Evolutionary conservation across 2,113 vertebrate species (phyloP), one percentile per base, ranked within the genome.

Genomic region (Dryoscopus gambensis): DNA sequence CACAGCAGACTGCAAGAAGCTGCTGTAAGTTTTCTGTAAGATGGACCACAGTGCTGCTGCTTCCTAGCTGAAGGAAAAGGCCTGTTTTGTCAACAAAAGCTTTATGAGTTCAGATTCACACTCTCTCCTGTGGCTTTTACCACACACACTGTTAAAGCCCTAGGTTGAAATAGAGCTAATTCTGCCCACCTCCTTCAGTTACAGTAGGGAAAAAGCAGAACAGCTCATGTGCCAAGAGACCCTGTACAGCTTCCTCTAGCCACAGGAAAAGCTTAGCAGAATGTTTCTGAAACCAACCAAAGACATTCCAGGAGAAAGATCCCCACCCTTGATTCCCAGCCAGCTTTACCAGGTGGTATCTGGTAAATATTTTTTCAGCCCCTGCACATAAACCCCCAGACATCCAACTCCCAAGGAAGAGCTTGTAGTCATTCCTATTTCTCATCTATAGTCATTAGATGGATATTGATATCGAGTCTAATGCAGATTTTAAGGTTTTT

Each of bases 131-230:
- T 37, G 73, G 80, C 59, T 92, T 96, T 92, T 74, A 84, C 76
- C 86, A 93, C 68, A 88, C 55, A 67, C 33, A 15, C 23, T 31
- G 11, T 44, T 90, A 50, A 84, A 63, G 47, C 50, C 68, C 71
- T 24, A 74, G 33, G 55, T 1, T 90, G 59, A 89, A 86, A 77
- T 0, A 63, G 52, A 67, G 64, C 68, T 63, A 56, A 89, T 93
- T 96, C 84, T 90, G 83, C 76, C 80, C 79, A 84, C 76, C 89
- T 95, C 9, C 80, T 84, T 71, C 52, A 71, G 39, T 44, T 80
- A 78, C 50, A 47, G 37, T 1, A 83, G 44, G 71, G 67, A 80
- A 50, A 46, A 65, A 63, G 60, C 64, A 71, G 64, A 83, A 64
- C 23, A 84, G 76, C 40, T 95, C 44, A 22, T 5, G 9, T 25